A percentile compares a stretch with the other conserved stretches of the same genome.
phyloP scores from a whole-genome alignment of 2,888 invertebrate species.

The Catocala fraxini region DNA sequence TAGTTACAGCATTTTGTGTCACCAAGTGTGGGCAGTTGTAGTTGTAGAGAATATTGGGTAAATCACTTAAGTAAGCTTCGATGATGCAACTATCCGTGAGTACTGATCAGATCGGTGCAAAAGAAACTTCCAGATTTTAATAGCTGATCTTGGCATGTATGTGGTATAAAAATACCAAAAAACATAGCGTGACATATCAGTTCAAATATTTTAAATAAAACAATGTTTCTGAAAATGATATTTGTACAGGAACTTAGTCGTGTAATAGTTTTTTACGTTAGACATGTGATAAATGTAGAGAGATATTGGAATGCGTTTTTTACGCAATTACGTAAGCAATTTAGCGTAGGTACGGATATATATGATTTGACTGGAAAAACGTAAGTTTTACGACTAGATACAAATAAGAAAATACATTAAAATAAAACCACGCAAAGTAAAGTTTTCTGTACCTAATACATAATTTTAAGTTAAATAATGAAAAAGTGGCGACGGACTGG shows the following conservation, averaged over 20 bases:
- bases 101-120: conserved; percentile 11
- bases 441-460: neutral
- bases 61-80: conserved; percentile 30
- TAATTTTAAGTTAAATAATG: conserved; percentile 1
- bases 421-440: too few relatives aligned
- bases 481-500: neutral
- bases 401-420: too few relatives aligned
- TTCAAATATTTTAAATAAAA: conserved; percentile 14
- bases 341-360: conserved; percentile 16
- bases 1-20: conserved; percentile 30
- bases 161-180: conserved; percentile 10
- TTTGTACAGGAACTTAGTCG: conserved; percentile 5
- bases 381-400: neutral
- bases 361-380: conserved; percentile 7
- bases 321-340: conserved; percentile 17
- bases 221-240: conserved; percentile 7
- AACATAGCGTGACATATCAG: conserved; percentile 10
- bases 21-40: conserved; percentile 31
- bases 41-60: conserved; percentile 28
- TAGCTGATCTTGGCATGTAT: conserved; percentile 9
- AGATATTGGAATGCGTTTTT: conserved; percentile 8
- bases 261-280: conserved; percentile 5
- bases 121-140: conserved; percentile 29
- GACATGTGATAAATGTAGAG: conserved; percentile 9
- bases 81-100: conserved; percentile 29